Evolutionary conservation across 2,888 invertebrate species (phyloP).

Genomic region (Melinopterus prodromus): DNA sequence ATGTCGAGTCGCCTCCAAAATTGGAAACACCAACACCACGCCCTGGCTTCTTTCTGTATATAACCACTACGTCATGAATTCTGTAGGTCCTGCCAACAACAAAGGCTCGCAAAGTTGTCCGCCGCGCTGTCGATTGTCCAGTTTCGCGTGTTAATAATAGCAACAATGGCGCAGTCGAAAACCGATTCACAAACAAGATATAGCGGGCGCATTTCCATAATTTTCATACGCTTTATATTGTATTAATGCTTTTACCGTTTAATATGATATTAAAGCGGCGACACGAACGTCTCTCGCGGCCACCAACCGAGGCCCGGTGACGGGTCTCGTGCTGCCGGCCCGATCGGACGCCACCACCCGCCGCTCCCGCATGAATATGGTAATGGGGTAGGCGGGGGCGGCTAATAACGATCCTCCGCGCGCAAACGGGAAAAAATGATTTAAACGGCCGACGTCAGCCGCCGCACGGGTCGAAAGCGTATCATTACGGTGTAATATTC

Average conservation of each 20-base stretch:
- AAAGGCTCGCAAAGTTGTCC: neutral
- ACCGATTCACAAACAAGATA: neutral
- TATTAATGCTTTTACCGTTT: conserved; percentile 4
- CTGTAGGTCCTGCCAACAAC: neutral
- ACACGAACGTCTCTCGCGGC: neutral
- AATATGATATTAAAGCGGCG: conserved; percentile 4
- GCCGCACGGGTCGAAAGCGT: neutral
- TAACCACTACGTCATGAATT: neutral
- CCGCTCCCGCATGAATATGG: conserved; percentile 4
- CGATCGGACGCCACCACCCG: neutral
- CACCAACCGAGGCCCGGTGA: neutral
- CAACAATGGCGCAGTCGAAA: neutral
- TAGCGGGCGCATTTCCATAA: neutral
- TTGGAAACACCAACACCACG: no score
- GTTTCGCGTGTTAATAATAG: neutral
- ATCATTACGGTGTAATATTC: neutral
- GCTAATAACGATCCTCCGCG: neutral
- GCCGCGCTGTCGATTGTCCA: neutral
- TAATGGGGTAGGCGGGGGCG: neutral
- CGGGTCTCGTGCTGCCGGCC: neutral
- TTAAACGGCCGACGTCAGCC: neutral
- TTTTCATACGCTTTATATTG: neutral
- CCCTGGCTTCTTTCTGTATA: neutral
- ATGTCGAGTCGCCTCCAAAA: no score
- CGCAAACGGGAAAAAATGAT: neutral